phyloP scores from a whole-genome alignment of 2,797 vertebrate species.

The Enteromius viviparus region DNA sequence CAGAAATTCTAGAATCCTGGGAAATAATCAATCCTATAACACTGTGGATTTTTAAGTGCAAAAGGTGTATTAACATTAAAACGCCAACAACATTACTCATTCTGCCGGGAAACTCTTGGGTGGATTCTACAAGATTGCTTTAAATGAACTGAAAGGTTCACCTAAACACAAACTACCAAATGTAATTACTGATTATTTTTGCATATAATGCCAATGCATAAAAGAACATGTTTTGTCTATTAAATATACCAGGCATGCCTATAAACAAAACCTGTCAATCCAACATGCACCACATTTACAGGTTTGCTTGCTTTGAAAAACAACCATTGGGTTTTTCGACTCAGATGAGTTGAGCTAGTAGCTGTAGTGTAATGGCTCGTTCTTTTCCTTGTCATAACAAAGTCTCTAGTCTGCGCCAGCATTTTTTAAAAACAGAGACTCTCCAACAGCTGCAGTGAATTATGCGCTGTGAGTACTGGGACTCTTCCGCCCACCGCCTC shows the following conservation, averaged over 20 bases:
- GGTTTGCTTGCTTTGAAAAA: conserved; percentile 45
- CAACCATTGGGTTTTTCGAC: conserved; percentile 56
- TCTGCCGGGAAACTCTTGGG: background rate
- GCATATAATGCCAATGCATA: background rate
- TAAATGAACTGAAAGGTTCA: conserved; percentile 9
- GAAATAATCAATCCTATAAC: background rate
- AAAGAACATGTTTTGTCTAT: background rate
- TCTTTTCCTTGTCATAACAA: conserved; percentile 65
- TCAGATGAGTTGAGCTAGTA: conserved; percentile 50
- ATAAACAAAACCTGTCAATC: conserved; percentile 12
- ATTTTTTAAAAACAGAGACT: conserved; percentile 49
- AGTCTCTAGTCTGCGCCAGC: conserved; percentile 54
- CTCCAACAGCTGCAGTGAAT: conserved; percentile 64
- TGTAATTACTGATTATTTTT: conserved; percentile 1
- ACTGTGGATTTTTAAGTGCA: background rate
- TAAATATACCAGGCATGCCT: background rate
- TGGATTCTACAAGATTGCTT: conserved; percentile 7
- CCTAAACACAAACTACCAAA: conserved; percentile 10
- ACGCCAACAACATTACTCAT: conserved; percentile 25
- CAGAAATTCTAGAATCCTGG: background rate
- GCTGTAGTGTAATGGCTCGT: conserved; percentile 54
- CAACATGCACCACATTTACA: background rate
- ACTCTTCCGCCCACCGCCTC: conserved; percentile 60
- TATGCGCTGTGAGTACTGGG: conserved; percentile 56
- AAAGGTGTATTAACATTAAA: background rate